Base-by-base conservation (phyloP, 2,113 vertebrate species). In the Lasiurus borealis region DNA sequence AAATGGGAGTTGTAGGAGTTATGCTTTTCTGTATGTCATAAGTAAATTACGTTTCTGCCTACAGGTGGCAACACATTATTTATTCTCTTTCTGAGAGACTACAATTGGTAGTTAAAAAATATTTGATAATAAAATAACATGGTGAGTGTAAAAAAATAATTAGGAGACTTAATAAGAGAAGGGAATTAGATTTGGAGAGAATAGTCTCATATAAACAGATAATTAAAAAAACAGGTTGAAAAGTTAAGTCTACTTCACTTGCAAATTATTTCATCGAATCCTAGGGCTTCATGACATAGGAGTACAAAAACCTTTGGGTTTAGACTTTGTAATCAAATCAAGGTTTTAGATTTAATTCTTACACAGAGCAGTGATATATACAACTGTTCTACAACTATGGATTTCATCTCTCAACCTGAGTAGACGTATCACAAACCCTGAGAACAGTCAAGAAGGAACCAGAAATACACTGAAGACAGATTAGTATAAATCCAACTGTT, bases 131-230 rank as follows among this genome's bases (percentile, higher is more conserved):
- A 83, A 76, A 91, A 52, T 19, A 50, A 10, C 14, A 18, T 52
- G 23, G 40, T 78, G 10, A 90, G 7, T 62, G 85, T 50, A 9
- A 64, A 90, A 96, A 86, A 72, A 59, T 76, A 88, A 92, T 57
- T 62, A 82, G 36, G 54, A 71, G 29, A 88, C 1, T 92, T 36
- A 95, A 90, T 72, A 96, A 89, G 73, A 95, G n/a, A 95, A 94
- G 90, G 19, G 25, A 91, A 82, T 40, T 71, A 72, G 16, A 88
- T 86, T 72, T 95, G 81, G 62, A 80, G 31, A 88, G 23, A 87
- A 44, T 27, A 36, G 34, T 87, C n/a, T 90, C 66, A 88, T 13
- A 69, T 73, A 96, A 91, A 88, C 18, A 78, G 59, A 85, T 96
- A 69, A 89, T 64, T n/a, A 8, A 81, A 85, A 93, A 64, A 84